These are phyloP conservation scores for Eidolon helvum DNA, from an alignment of 2,113 vertebrate species.

Conservation along the genomic window DNA sequence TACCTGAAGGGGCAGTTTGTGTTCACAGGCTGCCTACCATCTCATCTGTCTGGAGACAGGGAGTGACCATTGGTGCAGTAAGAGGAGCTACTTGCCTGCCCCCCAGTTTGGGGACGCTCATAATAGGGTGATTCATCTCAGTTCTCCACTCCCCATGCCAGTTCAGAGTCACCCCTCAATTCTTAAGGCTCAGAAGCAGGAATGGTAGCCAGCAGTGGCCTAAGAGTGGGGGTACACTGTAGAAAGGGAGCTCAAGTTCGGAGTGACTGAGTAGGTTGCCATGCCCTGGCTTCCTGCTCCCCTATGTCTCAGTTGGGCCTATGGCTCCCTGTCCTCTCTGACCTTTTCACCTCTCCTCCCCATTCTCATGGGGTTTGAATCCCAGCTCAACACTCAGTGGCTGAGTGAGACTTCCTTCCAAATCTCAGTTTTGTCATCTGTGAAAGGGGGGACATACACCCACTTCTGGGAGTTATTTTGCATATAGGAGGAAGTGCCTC, in stretches of 20 bases:
- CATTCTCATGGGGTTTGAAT: neutral
- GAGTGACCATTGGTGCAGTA: neutral
- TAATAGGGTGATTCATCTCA: slow-evolving; percentile 15
- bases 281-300: neutral
- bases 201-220: neutral
- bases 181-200: neutral
- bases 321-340: neutral
- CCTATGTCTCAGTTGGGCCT: neutral
- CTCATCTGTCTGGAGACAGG: neutral
- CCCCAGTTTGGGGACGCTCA: neutral
- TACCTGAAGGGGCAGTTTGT: neutral
- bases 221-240: neutral
- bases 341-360: neutral
- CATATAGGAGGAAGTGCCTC: neutral
- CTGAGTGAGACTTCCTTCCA: slow-evolving; percentile 11
- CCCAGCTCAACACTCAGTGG: neutral
- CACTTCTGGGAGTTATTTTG: neutral
- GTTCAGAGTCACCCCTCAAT: neutral
- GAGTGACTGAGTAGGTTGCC: neutral
- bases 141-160: neutral
- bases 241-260: neutral
- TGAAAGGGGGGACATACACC: neutral
- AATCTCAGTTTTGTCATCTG: neutral
- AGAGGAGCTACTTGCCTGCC: neutral
- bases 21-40: neutral